Conservation (phyloP, 1,140 invertebrate genomes). For the Conus betulinus region DNA sequence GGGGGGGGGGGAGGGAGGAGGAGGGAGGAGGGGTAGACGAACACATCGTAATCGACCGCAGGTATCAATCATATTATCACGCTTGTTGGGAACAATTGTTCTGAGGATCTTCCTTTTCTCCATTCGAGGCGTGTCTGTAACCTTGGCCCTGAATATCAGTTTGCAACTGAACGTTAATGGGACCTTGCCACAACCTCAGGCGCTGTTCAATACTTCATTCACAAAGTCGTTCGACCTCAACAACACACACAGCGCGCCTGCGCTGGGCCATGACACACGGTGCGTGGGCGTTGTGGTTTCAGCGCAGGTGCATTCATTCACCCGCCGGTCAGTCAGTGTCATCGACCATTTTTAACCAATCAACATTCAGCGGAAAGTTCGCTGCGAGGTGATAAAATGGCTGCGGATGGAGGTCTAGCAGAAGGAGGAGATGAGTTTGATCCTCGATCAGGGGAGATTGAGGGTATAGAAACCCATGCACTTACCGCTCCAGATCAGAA, state of each 20-base stretch:
- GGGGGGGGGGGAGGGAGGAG: no score
- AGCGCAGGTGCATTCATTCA: slow-evolving; percentile 36
- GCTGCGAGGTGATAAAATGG: slow-evolving; percentile 46
- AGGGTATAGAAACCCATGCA: slow-evolving; percentile 49
- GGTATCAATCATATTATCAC: no score
- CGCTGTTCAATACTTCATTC: slow-evolving; percentile 17
- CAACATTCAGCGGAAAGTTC: slow-evolving; percentile 34
- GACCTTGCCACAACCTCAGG: not conserved
- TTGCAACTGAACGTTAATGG: not conserved
- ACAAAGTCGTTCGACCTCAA: slow-evolving; percentile 12
- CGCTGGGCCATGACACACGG: not conserved
- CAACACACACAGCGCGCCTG: slow-evolving; percentile 19
- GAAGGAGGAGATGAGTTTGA: slow-evolving; percentile 53
- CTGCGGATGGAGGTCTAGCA: slow-evolving; percentile 44
- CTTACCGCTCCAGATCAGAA: slow-evolving; percentile 49
- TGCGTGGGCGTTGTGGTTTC: slow-evolving; percentile 36
- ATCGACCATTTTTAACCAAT: slow-evolving; percentile 49
- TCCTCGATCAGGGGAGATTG: slow-evolving; percentile 47
- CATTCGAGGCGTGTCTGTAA: not conserved
- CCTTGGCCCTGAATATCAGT: not conserved
- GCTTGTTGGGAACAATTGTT: no score
- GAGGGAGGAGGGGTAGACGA: no score
- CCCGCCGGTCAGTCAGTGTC: slow-evolving; percentile 34
- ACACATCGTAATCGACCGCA: no score
- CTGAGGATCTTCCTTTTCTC: not conserved